A percentile compares a stretch with the other conserved stretches of the same genome.
Evolutionary conservation across 2,888 invertebrate genomes (phyloP).

Genomic region (Scaptomyza polygonia): DNA sequence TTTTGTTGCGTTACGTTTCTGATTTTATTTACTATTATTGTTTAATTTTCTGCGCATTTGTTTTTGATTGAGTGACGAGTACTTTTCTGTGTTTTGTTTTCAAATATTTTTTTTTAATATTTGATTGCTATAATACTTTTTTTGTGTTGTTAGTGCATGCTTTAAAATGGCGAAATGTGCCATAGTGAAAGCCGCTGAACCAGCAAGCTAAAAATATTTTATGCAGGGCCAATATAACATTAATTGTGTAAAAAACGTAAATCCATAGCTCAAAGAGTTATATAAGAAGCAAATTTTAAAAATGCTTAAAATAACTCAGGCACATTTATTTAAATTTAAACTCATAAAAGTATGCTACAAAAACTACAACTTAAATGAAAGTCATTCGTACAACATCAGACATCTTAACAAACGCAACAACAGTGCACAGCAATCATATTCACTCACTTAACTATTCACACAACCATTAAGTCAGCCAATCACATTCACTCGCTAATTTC

Average conservation of each 20-base stretch:
- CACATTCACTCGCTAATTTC: slow-evolving; percentile 38
- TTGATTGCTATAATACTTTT: slow-evolving; percentile 4
- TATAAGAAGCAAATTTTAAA: background rate
- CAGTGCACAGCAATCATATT: background rate
- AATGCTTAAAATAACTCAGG: background rate
- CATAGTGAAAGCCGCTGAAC: background rate
- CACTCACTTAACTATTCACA: slow-evolving; percentile 21
- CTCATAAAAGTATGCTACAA: slow-evolving; percentile 3
- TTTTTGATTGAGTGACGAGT: slow-evolving; percentile 26
- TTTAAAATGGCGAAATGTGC: slow-evolving; percentile 21
- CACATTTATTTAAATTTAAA: background rate
- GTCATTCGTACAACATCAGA: background rate
- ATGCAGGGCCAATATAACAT: too few relatives aligned
- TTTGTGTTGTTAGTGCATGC: slow-evolving; percentile 50
- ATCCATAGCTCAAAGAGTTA: slow-evolving; percentile 2
- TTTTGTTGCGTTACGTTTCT: slow-evolving; percentile 43
- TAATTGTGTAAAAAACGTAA: background rate
- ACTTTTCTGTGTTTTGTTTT: slow-evolving; percentile 5
- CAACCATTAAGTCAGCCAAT: slow-evolving; percentile 12
- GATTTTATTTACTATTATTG: slow-evolving; percentile 31
- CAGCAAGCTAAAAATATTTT: background rate
- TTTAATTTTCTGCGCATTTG: slow-evolving; percentile 31
- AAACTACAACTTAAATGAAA: background rate
- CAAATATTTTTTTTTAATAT: background rate
- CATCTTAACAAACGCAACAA: background rate